Base-by-base conservation (phyloP, 2,113 vertebrate species). In the Phaethon lepturus region DNA sequence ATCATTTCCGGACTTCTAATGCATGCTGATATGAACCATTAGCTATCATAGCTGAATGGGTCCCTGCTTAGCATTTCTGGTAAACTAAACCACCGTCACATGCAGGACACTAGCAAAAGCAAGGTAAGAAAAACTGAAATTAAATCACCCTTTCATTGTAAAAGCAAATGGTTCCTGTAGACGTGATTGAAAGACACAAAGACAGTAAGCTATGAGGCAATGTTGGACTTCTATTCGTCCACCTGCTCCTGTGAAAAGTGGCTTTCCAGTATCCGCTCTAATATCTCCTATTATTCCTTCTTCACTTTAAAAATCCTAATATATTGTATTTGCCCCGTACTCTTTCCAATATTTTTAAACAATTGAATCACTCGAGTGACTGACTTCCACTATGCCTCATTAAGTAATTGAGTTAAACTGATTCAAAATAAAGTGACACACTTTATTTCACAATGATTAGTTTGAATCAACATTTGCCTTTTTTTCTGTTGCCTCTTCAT, bases 371-470 rank as follows among this genome's bases (percentile, higher is more conserved):
- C 20, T 90, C 2, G 1, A 29, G 2, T 89, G 91, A 88, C 88
- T 95, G 92, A 90, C 58, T 97, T 95, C 80, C 45, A 86, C 50
- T 88, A 82, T 3, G 94, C 76, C 83, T 96, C 86, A 95, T 97
- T 96, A 96, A 91, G 62, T 91, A 95, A 96, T 93, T 90, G 84
- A 96, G 67, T 93, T 95, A 92, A 95, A 97, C 66, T 95, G 77
- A 96, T 95, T 94, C 85, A 86, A 91, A 95, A 97, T 95, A 93
- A 97, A 97, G 89, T 83, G 94, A 90, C 94, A 96, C 38, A 82
- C 66, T 93, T 89, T 94, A 95, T 95, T 97, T 93, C 77, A 91
- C 56, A 85, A 38, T 95, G 88, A 92, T 85, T 87, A 69, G 86
- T 95, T 94, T 95, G 88, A 77, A 95, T 81, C 80, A 96, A 92